A percentile compares a stretch with the other conserved stretches of the same genome.
phyloP scores from a whole-genome alignment of 2,888 invertebrate genomes.

The Shargacucullia verbasci region DNA sequence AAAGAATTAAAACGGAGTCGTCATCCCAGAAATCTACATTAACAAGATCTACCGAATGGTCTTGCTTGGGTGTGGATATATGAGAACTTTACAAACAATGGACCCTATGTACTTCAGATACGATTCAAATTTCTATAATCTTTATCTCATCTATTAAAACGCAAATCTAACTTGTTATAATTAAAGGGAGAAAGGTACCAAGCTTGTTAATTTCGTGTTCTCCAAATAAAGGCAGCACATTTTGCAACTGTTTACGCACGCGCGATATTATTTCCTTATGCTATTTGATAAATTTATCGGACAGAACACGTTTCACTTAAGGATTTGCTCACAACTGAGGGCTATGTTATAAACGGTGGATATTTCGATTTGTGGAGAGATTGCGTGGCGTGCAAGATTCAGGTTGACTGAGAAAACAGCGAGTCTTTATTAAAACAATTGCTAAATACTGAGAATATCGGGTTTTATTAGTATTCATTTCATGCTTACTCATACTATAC shows the following conservation, averaged over 20 bases:
- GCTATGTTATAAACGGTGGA: neutral
- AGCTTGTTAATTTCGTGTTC: conserved; percentile 22
- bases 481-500: no score
- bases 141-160: neutral
- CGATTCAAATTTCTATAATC: neutral
- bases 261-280: conserved; percentile 38
- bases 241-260: conserved; percentile 38
- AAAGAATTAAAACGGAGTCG: no score
- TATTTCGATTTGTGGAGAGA: conserved; percentile 13
- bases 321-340: conserved; percentile 18
- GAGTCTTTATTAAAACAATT: no score
- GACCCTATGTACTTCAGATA: no score
- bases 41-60: no score
- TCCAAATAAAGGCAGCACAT: conserved; percentile 16
- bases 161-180: neutral
- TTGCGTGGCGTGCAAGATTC: neutral
- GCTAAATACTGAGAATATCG: no score
- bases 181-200: conserved; percentile 23
- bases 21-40: no score
- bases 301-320: conserved; percentile 31
- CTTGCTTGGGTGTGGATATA: no score
- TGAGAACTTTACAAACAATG: no score
- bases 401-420: no score
- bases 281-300: conserved; percentile 33
- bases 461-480: no score